Conservation (phyloP, 2,113 vertebrate species). For the Atrichornis clamosus region DNA sequence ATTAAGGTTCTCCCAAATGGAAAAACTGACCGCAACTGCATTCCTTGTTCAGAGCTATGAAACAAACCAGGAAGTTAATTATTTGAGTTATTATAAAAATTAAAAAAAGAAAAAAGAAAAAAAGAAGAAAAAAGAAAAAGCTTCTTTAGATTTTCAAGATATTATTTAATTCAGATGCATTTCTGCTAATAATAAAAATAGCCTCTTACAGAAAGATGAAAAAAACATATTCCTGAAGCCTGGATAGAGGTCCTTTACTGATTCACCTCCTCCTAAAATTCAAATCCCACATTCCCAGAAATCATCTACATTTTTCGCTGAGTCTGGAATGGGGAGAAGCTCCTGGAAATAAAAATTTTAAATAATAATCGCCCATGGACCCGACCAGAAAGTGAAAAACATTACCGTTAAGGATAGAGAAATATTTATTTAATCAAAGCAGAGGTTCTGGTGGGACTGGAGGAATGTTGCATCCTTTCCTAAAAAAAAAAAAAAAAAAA, state of each 20-base stretch:
- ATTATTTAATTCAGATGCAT: constrained; percentile 52
- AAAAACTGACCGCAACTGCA: constrained; percentile 61
- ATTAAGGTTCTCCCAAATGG: constrained; percentile 63
- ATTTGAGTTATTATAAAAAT: constrained; percentile 9
- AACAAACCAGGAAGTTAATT: constrained; percentile 2
- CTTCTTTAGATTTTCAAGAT: constrained; percentile 41
- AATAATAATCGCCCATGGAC: constrained; percentile 67
- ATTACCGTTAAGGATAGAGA: constrained; percentile 67
- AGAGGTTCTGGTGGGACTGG: constrained; percentile 73
- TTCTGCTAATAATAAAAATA: constrained; percentile 38
- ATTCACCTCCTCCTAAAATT: constrained; percentile 64
- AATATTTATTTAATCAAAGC: constrained; percentile 78
- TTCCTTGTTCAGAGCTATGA: constrained; percentile 43
- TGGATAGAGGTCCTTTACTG: constrained; percentile 62
- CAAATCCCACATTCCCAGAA: constrained; percentile 58
- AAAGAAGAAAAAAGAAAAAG: neutral
- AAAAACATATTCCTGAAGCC: constrained; percentile 42
- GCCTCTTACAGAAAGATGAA: constrained; percentile 45
- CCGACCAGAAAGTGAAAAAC: constrained; percentile 69
- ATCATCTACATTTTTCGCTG: constrained; percentile 75
- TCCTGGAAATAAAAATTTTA: constrained; percentile 68
- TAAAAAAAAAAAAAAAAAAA: constrained; percentile 18
- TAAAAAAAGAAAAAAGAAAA: neutral
- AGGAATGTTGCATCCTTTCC: constrained; percentile 77
- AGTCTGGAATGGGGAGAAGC: constrained; percentile 74